Conservation (phyloP, 2,797 vertebrate genomes). For the Poecilia wingei region DNA sequence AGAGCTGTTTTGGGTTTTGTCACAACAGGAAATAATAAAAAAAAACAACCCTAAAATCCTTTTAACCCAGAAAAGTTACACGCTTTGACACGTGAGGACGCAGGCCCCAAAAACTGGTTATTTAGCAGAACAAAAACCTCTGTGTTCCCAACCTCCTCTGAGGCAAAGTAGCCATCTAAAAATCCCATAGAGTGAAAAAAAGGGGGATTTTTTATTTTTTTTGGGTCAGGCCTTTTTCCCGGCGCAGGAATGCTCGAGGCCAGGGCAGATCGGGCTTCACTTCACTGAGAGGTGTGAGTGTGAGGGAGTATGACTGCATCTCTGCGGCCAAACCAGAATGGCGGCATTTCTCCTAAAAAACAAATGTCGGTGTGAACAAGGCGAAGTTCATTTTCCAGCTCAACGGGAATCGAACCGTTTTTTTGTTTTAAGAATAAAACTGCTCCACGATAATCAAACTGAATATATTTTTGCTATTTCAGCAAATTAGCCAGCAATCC, state of each 20-base stretch:
- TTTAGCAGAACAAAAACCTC: slow-evolving; percentile 40
- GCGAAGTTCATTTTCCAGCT: slow-evolving; percentile 26
- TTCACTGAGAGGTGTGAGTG: slow-evolving; percentile 51
- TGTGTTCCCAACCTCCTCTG: slow-evolving; percentile 39
- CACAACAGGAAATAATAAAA: background rate
- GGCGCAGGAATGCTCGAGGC: slow-evolving; percentile 66
- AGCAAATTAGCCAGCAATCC: slow-evolving; percentile 31
- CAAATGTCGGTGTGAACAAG: slow-evolving; percentile 58
- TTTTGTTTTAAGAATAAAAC: slow-evolving; percentile 34
- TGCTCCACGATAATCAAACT: slow-evolving; percentile 32
- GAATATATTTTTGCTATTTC: slow-evolving; percentile 26
- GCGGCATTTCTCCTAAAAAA: slow-evolving; percentile 66
- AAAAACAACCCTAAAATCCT: background rate
- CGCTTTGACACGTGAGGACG: background rate
- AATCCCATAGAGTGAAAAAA: slow-evolving; percentile 40
- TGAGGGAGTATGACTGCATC: slow-evolving; percentile 44
- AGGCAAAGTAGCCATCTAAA: slow-evolving; percentile 43
- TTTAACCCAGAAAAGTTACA: background rate
- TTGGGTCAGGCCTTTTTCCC: slow-evolving; percentile 56
- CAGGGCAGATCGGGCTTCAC: slow-evolving; percentile 49
- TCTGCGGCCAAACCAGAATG: slow-evolving; percentile 58
- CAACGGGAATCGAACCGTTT: slow-evolving; percentile 31
- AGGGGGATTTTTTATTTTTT: slow-evolving; percentile 5
- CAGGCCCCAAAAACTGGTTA: slow-evolving; percentile 15
- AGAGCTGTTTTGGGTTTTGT: background rate